Evolutionary conservation across 1,140 invertebrate species (phyloP).

Genomic region (Drosophila elegans): DNA sequence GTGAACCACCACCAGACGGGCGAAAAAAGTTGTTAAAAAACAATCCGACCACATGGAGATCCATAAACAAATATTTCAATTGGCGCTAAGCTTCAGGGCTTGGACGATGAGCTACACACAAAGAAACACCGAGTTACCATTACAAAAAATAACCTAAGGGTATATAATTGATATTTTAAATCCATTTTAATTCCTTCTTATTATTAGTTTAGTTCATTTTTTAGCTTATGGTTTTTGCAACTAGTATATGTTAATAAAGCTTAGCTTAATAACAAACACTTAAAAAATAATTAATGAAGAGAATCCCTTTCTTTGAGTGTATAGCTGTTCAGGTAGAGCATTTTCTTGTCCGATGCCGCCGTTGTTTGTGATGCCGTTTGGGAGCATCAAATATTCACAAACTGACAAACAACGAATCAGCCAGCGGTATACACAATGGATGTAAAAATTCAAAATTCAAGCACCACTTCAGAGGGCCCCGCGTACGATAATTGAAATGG

Average conservation of each 20-base stretch:
- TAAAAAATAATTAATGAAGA: background rate
- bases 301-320: background rate
- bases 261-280: too few relatives aligned
- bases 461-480: slow-evolving; percentile 66
- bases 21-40: slow-evolving; percentile 27
- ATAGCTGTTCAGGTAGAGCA: slow-evolving; percentile 9
- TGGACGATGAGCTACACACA: slow-evolving; percentile 6
- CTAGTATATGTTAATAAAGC: too few relatives aligned
- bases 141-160: background rate
- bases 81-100: slow-evolving; percentile 32
- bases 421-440: slow-evolving; percentile 45
- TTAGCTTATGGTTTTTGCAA: too few relatives aligned
- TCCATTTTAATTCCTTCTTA: too few relatives aligned
- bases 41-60: slow-evolving; percentile 63
- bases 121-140: background rate
- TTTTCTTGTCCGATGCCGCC: slow-evolving; percentile 4
- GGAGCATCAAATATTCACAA: slow-evolving; percentile 70
- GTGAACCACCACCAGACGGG: slow-evolving; percentile 20
- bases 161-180: too few relatives aligned
- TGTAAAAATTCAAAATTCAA: slow-evolving; percentile 79
- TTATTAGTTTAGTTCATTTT: too few relatives aligned
- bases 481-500: slow-evolving; percentile 79
- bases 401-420: slow-evolving; percentile 52
- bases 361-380: slow-evolving; percentile 27
- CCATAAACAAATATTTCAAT: slow-evolving; percentile 56